These are phyloP conservation scores for Orycteropus afer DNA, from an alignment of 2,113 vertebrate genomes.

Conservation along the genomic window DNA sequence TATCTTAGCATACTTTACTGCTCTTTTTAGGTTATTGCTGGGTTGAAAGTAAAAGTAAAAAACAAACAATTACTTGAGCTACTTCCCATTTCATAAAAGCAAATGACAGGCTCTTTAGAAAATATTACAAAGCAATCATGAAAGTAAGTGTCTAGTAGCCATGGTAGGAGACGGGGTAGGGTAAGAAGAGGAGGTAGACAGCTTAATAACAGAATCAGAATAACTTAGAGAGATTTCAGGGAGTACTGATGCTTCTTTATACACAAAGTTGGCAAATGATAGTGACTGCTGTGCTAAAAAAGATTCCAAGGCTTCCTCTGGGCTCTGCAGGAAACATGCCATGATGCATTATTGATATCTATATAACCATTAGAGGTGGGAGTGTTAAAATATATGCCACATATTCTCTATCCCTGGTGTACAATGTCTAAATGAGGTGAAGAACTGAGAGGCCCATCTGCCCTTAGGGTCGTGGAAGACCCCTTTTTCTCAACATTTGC, in stretches of 20 bases:
- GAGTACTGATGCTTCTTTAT: not conserved
- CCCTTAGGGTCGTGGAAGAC: fast-evolving
- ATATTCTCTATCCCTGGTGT: not conserved
- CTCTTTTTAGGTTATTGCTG: not conserved
- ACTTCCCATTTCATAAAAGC: not conserved
- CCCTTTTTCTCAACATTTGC: fast-evolving
- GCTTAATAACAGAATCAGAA: not conserved
- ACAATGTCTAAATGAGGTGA: not conserved
- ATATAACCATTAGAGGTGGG: not conserved
- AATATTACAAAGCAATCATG: not conserved
- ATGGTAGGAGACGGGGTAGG: not conserved
- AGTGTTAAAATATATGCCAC: fast-evolving
- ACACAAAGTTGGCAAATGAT: not conserved
- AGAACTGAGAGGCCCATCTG: not conserved
- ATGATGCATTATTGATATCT: not conserved
- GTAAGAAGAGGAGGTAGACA: not conserved
- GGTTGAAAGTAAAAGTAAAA: not conserved
- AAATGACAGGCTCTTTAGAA: not conserved
- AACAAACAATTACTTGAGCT: not conserved
- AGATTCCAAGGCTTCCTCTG: not conserved
- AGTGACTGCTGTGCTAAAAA: not conserved
- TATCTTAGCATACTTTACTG: not conserved
- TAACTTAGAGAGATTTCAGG: not conserved
- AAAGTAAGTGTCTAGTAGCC: not conserved
- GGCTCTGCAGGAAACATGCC: not conserved